Conservation (phyloP, 2,113 vertebrate species). For the Prinia subflava region DNA sequence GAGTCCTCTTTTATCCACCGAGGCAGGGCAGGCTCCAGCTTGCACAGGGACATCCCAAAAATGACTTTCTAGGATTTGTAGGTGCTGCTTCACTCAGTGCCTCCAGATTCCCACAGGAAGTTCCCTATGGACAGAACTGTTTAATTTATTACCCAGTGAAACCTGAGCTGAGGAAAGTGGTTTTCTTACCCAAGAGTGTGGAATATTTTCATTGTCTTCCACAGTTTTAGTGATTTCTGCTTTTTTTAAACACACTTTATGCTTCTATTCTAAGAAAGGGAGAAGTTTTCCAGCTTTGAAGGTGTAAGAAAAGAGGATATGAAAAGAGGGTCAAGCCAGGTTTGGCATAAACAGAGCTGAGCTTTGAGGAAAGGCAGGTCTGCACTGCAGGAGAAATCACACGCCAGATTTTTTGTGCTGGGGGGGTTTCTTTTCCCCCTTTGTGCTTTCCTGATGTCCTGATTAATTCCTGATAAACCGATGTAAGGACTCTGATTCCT, state of each 20-base stretch:
- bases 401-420: background rate
- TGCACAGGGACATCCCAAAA: background rate
- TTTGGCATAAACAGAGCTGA: background rate
- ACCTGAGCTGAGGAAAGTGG: background rate
- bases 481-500: background rate
- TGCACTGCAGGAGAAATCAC: background rate
- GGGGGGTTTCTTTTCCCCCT: background rate
- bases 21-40: background rate
- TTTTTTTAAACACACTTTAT: background rate
- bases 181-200: background rate
- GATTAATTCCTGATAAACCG: background rate
- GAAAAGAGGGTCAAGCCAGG: background rate
- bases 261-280: background rate
- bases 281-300: background rate
- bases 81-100: background rate
- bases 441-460: background rate
- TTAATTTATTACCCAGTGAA: background rate
- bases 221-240: background rate
- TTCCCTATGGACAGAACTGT: background rate
- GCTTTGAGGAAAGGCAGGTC: background rate
- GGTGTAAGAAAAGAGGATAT: background rate
- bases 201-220: background rate
- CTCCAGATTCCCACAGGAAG: background rate
- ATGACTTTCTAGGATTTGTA: background rate
- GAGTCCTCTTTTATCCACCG: fast-evolving